These are phyloP conservation scores for Temnothorax nylanderi DNA, from an alignment of 1,140 invertebrate genomes.

Conservation along the genomic window DNA sequence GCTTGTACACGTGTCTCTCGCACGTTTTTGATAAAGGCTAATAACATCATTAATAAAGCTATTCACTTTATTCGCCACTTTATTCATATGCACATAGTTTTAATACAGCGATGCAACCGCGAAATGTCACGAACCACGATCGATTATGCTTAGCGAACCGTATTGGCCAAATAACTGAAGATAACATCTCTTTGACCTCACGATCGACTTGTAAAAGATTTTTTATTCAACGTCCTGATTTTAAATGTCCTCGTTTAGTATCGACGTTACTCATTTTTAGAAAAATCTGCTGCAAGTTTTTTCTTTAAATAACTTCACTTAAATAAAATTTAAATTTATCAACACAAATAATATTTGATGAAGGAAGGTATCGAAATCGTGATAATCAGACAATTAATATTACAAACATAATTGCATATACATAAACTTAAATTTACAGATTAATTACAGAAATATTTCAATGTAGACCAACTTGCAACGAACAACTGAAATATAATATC, in stretches of 20 bases:
- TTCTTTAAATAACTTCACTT: background rate
- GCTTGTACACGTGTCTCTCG: background rate
- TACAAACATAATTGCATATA: background rate
- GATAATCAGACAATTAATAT: background rate
- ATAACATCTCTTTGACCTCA: conserved; percentile 35
- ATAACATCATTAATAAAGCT: conserved; percentile 22
- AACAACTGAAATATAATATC: background rate
- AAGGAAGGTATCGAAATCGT: background rate
- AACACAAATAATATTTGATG: background rate
- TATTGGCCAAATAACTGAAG: background rate
- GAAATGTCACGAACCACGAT: conserved; percentile 28
- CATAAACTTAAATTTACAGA: background rate
- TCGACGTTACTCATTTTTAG: background rate
- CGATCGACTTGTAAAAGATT: conserved; percentile 1
- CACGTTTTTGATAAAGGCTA: conserved; percentile 31
- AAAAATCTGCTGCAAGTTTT: background rate
- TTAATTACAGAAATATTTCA: conserved; percentile 8
- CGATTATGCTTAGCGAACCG: background rate
- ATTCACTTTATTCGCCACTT: conserved; percentile 11
- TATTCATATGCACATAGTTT: background rate
- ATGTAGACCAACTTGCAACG: background rate
- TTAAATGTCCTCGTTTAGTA: conserved; percentile 31
- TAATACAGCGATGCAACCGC: conserved; percentile 2
- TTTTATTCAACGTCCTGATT: background rate
- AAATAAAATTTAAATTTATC: background rate